phyloP scores from a whole-genome alignment of 1,140 invertebrate genomes.

The Leptopilina clavipes region DNA sequence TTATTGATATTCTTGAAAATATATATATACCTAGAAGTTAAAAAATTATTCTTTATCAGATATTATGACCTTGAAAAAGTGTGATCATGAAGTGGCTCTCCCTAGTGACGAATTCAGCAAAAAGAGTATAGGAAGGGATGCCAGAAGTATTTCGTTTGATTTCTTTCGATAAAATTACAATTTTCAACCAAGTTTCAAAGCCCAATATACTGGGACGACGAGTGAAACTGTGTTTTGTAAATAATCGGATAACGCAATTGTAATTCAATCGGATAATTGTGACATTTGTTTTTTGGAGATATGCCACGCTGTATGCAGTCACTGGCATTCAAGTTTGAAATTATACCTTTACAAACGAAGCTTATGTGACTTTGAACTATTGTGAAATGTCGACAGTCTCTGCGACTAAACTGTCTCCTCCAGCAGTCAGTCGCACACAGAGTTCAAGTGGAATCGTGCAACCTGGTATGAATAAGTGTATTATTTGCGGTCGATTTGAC shows the following conservation, averaged over 20 bases:
- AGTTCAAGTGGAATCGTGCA: slow-evolving; percentile 47
- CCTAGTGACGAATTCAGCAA: background rate
- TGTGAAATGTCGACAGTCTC: slow-evolving; percentile 56
- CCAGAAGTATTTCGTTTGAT: background rate
- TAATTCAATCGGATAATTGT: background rate
- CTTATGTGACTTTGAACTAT: slow-evolving; percentile 55
- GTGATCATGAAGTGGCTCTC: slow-evolving; percentile 4
- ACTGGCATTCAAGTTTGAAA: background rate
- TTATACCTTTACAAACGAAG: slow-evolving; percentile 30
- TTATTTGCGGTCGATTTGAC: slow-evolving; percentile 80
- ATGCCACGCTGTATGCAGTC: background rate
- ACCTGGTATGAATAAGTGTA: slow-evolving; percentile 70
- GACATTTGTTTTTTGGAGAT: background rate
- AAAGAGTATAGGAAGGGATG: background rate
- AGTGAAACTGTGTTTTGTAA: background rate
- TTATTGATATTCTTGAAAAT: too few relatives aligned
- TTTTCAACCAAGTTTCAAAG: background rate
- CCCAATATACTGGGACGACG: background rate
- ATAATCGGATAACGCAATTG: background rate
- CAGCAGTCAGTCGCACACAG: slow-evolving; percentile 56
- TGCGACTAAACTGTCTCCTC: slow-evolving; percentile 36
- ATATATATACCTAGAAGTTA: too few relatives aligned
- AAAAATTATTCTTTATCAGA: too few relatives aligned
- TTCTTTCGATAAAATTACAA: background rate
- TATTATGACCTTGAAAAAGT: slow-evolving; percentile 24